A percentile compares a stretch with the other conserved stretches of the same genome.
Evolutionary conservation across 2,888 invertebrate species (phyloP).

Genomic region (Dryadula phaetusa): DNA sequence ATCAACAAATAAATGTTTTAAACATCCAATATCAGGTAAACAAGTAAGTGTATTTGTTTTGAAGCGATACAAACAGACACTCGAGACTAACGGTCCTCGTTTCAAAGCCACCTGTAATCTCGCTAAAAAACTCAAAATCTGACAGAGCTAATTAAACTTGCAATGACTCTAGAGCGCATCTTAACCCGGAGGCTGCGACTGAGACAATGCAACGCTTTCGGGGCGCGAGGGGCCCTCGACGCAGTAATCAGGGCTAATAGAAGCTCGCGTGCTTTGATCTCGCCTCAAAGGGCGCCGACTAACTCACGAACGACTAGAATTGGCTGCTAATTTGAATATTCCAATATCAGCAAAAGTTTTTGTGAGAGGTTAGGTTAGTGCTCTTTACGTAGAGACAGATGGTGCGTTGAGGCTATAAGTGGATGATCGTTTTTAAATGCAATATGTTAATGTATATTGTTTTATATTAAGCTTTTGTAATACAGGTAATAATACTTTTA

Average conservation of each 20-base stretch:
- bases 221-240: constrained; percentile 54
- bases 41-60: constrained; percentile 12
- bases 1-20: constrained; percentile 3
- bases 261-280: constrained; percentile 82
- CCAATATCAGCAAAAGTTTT: constrained; percentile 42
- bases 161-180: constrained; percentile 73
- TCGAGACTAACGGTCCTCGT: constrained; percentile 33
- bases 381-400: constrained; percentile 3
- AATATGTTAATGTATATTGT: not conserved
- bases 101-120: constrained; percentile 43
- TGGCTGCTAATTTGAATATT: constrained; percentile 41
- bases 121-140: constrained; percentile 43
- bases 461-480: not conserved
- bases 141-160: constrained; percentile 75
- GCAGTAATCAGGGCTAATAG: constrained; percentile 83
- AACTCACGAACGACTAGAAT: constrained; percentile 63
- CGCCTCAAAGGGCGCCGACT: constrained; percentile 76
- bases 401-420: not conserved
- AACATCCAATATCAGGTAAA: constrained; percentile 18
- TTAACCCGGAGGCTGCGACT: constrained; percentile 61
- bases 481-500: no score
- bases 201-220: constrained; percentile 61
- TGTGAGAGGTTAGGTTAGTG: constrained; percentile 17
- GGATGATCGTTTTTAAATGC: not conserved
- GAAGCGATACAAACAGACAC: constrained; percentile 25